A percentile compares a stretch with the other conserved stretches of the same genome.
Evolutionary conservation across 2,113 vertebrate species (phyloP).

Genomic region (Anolis carolinensis): DNA sequence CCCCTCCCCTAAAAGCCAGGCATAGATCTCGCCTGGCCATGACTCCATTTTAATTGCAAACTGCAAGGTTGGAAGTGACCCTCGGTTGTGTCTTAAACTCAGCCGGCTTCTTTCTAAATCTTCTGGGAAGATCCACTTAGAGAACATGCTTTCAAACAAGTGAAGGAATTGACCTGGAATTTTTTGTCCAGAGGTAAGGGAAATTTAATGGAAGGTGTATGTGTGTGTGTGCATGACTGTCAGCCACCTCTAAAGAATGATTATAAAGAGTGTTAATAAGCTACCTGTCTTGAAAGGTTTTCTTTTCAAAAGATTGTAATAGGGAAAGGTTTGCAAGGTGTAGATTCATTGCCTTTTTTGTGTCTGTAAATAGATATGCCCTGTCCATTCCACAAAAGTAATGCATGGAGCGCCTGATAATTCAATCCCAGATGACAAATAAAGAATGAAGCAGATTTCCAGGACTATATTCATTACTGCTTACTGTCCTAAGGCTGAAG

Average conservation of each 20-base stretch:
- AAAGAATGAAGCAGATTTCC: constrained; percentile 63
- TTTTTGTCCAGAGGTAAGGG: constrained; percentile 44
- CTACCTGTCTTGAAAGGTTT: constrained; percentile 39
- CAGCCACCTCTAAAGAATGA: constrained; percentile 2
- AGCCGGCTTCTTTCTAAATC: neutral
- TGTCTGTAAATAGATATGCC: constrained; percentile 75
- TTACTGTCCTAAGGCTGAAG: constrained; percentile 40
- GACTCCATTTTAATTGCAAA: constrained; percentile 87
- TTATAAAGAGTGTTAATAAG: constrained; percentile 32
- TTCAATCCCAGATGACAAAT: constrained; percentile 69
- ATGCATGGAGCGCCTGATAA: constrained; percentile 71
- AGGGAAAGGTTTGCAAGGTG: constrained; percentile 36
- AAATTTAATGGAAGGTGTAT: constrained; percentile 23
- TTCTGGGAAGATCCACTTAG: neutral
- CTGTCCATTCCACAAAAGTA: constrained; percentile 71
- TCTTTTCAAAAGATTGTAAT: neutral
- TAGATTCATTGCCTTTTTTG: constrained; percentile 71
- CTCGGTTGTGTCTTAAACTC: constrained; percentile 12
- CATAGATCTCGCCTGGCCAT: constrained; percentile 75
- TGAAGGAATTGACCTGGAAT: constrained; percentile 59
- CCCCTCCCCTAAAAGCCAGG: constrained; percentile 65
- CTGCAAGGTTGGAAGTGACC: constrained; percentile 67
- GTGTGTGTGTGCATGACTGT: neutral
- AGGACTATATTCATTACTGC: constrained; percentile 47
- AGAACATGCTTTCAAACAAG: constrained; percentile 54